Evolutionary conservation across 2,797 vertebrate genomes (phyloP).

Genomic region (Merluccius polli): DNA sequence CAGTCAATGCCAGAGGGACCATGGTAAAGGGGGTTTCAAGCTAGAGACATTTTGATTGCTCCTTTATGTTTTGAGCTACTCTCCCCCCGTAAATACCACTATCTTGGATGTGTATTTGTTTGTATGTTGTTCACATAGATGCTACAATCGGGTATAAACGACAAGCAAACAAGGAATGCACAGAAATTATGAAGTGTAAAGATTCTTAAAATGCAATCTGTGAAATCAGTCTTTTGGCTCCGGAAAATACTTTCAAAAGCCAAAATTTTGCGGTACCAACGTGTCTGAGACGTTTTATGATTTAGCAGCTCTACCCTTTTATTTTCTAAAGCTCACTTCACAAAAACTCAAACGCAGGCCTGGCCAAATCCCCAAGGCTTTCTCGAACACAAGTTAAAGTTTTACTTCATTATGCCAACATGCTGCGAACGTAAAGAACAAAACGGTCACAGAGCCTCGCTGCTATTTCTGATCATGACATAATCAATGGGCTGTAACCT

Average conservation of each 20-base stretch:
- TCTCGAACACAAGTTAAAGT: background rate
- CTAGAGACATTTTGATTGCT: slow-evolving; percentile 10
- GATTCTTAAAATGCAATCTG: too few relatives aligned
- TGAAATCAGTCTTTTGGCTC: too few relatives aligned
- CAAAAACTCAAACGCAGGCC: background rate
- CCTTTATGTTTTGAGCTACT: background rate
- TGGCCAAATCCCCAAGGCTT: too few relatives aligned
- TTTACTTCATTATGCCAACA: background rate
- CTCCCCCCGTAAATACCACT: background rate
- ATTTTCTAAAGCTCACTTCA: background rate
- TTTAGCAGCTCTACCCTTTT: background rate
- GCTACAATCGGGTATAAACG: too few relatives aligned
- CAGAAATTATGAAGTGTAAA: too few relatives aligned
- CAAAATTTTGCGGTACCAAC: too few relatives aligned
- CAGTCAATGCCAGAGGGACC: background rate
- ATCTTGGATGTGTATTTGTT: too few relatives aligned
- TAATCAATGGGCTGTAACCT: background rate
- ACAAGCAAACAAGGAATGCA: too few relatives aligned
- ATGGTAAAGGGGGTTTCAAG: background rate
- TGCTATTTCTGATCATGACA: background rate
- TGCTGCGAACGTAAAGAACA: background rate
- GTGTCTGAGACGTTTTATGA: background rate
- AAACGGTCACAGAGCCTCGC: background rate
- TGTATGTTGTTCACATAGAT: too few relatives aligned
- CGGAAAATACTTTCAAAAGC: too few relatives aligned